Base-by-base conservation (phyloP, 2,113 vertebrate species). In the Dinomys branickii region DNA sequence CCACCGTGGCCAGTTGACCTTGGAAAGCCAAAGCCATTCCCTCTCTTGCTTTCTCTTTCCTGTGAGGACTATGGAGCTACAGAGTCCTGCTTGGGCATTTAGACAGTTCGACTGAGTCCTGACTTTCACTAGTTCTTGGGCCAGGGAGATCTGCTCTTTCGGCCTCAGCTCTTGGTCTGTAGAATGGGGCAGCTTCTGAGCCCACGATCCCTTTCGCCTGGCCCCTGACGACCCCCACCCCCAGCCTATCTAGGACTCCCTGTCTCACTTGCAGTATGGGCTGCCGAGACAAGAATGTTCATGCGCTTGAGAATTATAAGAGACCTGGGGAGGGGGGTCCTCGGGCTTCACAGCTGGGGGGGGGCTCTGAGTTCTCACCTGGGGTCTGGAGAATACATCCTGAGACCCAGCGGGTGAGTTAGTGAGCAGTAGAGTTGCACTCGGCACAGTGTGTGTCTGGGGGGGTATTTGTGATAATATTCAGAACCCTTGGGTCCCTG, bases 231-330 rank as follows among this genome's bases (percentile, higher is more conserved):
- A 4, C 30, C 22, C 75, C 47, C 47, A 50, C 26, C 10, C 0
- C 8, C 44, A 54, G 9, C 38, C 65, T 2, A 58, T 50, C 6
- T 75, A 61, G 75, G 50, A 73, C 20, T 17, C 9, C 22, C 58
- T n/a, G 38, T 9, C 22, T 85, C 38, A 7, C 13, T 7, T 14
- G 16, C 17, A 35, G 63, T 33, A 5, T 0, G 19, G 65, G 24
- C 19, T 3, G 33, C 20, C 28, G 65, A 35, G 65, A 13, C 19
- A 24, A 54, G 14, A 28, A n/a, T 5, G 30, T 28, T n/a, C 38
- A 26, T 11, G 24, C 1, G 50, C 56, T 2, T 5, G 52, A 13
- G 41, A 59, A 16, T 19, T 5, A 0, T 0, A 14, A 24, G 1
- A 58, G 71, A 8, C 61, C 28, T 8, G 3, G 59, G n/a, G n/a